These are phyloP conservation scores for Phymatocera aterrima DNA, from an alignment of 2,888 invertebrate genomes.

Conservation along the genomic window DNA sequence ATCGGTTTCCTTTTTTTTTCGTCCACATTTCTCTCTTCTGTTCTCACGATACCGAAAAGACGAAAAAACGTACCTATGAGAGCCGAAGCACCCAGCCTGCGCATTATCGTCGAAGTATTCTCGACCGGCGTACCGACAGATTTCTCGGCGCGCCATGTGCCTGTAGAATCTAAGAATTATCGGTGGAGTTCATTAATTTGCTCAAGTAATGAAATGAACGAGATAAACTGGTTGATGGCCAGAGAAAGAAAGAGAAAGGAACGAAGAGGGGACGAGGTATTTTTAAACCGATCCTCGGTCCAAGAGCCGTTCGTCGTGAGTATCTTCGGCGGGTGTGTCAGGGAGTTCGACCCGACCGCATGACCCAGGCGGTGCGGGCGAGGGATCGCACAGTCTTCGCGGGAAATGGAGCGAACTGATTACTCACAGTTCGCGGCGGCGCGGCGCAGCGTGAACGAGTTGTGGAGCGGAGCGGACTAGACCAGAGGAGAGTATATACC, in stretches of 20 bases:
- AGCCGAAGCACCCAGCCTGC: no score
- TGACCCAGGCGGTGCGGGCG: constrained; percentile 27
- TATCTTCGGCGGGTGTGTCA: constrained; percentile 42
- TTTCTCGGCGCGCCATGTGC: no score
- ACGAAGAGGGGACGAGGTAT: neutral
- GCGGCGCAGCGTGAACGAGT: constrained; percentile 31
- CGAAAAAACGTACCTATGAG: no score
- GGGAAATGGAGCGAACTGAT: constrained; percentile 67
- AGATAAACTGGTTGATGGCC: neutral
- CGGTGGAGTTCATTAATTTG: no score
- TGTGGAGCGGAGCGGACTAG: neutral
- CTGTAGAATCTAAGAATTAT: no score
- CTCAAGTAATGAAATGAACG: neutral
- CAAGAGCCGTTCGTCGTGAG: constrained; percentile 1
- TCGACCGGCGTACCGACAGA: no score
- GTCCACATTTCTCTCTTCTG: no score
- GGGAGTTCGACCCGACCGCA: constrained; percentile 41
- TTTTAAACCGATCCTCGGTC: constrained; percentile 13
- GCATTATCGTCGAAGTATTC: no score
- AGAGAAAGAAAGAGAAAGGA: no score
- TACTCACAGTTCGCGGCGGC: constrained; percentile 31
- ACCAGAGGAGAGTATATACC: no score
- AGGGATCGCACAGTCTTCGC: constrained; percentile 52
- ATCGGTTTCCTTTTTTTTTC: no score
- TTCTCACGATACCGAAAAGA: no score